Evolutionary conservation across 2,113 vertebrate genomes (phyloP).

Genomic region (Hemichromis elongatus): DNA sequence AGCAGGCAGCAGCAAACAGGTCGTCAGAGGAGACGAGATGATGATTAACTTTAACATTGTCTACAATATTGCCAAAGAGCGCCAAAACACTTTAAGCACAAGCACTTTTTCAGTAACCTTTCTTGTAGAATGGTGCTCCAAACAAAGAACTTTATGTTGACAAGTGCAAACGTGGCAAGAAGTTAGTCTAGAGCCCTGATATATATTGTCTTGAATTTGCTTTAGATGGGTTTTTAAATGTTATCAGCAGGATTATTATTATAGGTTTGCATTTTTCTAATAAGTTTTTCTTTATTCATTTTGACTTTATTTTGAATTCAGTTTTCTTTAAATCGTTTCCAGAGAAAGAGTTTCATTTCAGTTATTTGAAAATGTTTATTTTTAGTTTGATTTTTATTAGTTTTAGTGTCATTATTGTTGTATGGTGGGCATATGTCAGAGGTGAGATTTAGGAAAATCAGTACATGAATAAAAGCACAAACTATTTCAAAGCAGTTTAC

Average conservation of each 20-base stretch:
- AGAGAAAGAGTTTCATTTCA: not conserved
- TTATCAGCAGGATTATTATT: not conserved
- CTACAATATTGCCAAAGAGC: too few relatives aligned
- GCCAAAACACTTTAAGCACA: too few relatives aligned
- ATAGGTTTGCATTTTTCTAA: not conserved
- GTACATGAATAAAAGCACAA: not conserved
- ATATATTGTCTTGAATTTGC: not conserved
- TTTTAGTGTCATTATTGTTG: accelerated
- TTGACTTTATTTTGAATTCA: not conserved
- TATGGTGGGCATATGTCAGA: not conserved
- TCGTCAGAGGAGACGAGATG: too few relatives aligned
- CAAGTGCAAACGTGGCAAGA: too few relatives aligned
- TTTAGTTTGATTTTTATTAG: not conserved
- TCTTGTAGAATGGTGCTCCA: too few relatives aligned
- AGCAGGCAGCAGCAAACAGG: too few relatives aligned
- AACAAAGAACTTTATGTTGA: too few relatives aligned
- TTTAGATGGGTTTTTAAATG: not conserved
- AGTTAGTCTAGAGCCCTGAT: too few relatives aligned
- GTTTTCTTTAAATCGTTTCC: too few relatives aligned
- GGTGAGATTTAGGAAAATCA: not conserved
- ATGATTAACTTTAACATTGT: too few relatives aligned
- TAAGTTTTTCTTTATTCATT: not conserved
- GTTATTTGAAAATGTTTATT: not conserved
- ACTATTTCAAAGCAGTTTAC: accelerated
- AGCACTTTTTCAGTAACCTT: too few relatives aligned